These are phyloP conservation scores for Gasteruption jaculator DNA, from an alignment of 2,888 invertebrate species.

Conservation along the genomic window DNA sequence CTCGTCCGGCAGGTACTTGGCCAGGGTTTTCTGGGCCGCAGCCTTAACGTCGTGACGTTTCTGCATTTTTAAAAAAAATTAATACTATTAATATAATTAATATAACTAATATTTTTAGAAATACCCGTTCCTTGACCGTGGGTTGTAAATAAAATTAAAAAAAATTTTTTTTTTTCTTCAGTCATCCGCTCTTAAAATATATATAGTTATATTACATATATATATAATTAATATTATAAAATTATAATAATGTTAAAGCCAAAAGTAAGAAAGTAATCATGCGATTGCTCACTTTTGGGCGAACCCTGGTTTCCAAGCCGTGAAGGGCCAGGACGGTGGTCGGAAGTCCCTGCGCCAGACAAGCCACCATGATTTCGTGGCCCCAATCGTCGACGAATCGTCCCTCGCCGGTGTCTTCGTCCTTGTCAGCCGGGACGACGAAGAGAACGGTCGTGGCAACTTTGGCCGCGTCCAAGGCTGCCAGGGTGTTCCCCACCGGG, in stretches of 20 bases:
- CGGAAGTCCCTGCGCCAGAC: conserved; percentile 80
- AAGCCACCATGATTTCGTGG: conserved; percentile 69
- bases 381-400: conserved; percentile 77
- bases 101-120: conserved; percentile 6
- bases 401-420: conserved; percentile 54
- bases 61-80: conserved; percentile 28
- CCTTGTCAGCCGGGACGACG: conserved; percentile 64
- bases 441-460: conserved; percentile 82
- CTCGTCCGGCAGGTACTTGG: conserved; percentile 76
- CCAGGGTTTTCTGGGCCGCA: conserved; percentile 60
- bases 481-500: conserved; percentile 68
- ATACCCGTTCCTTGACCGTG: neutral
- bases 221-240: conserved; percentile 10
- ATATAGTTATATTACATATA: neutral
- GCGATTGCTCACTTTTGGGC: conserved; percentile 62
- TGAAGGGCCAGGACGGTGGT: conserved; percentile 71
- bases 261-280: too few species aligned
- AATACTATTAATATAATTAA: conserved; percentile 7
- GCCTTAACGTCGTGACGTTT: conserved; percentile 67
- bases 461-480: conserved; percentile 77
- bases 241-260: neutral
- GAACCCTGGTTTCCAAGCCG: conserved; percentile 70
- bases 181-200: neutral
- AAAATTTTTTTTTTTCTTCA: conserved; percentile 3
- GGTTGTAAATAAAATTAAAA: conserved; percentile 2